Base-by-base conservation (phyloP, 2,113 vertebrate genomes). In the Kryptolebias marmoratus region DNA sequence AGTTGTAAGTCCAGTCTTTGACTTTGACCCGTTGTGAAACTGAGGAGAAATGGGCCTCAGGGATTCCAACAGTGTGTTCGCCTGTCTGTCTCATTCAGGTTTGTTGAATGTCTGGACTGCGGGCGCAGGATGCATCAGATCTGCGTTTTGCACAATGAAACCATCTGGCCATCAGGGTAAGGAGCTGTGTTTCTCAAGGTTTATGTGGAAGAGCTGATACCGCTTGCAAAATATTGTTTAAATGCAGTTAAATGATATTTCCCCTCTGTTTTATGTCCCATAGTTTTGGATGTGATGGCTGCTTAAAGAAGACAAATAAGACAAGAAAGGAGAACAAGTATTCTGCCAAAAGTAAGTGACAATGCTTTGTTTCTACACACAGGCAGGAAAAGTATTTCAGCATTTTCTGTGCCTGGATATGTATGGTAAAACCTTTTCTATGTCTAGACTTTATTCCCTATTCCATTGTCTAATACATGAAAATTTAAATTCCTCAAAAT, bases 101-200 rank as follows among this genome's bases (percentile, higher is more conserved):
- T 98, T 93, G 97, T 97, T 90, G 96, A 99, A 93, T 99, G 98
- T 94, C 92, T 94, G 81, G 98, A 99, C 75, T 99, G 98, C 89
- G 97, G 97, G 65, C 95, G 98, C 85, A 97, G 97, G 89, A 98
- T 99, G 98, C 98, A 99, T 87, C 97, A 99, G 92, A 98, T 99
- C 59, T 99, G 98, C 89, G 97, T 98, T 73, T 94, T 99, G 81
- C 98, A 99, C 88, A 93, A 99, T 73, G 97, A 99, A 31, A 95
- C 95, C 28, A 99, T 99, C 87, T 99, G 98, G 98, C 97, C 97
- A 45, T 82, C 89, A 45, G 98, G 98, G 98, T 99, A 47, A 95
- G 94, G 27, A 22, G 13, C 36, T 53, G 1, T 14, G 28, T 67
- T 59, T 10, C 14, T 56, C 42, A 0, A 22, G 22, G 11, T 39